Conservation (phyloP, 2,888 invertebrate species). For the Oxycera nigricornis region DNA sequence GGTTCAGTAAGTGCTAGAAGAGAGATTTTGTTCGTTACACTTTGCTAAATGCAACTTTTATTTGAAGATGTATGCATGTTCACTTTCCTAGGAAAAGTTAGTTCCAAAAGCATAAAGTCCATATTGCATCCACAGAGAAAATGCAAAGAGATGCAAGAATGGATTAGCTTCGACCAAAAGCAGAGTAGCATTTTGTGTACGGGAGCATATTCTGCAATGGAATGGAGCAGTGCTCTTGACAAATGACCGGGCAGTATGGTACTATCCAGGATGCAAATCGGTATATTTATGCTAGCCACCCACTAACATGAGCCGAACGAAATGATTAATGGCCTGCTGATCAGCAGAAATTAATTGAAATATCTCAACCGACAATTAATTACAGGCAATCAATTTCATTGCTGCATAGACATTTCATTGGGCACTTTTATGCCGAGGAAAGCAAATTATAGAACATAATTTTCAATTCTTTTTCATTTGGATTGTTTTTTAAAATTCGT, state of each 20-base stretch:
- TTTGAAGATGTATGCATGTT: too few relatives aligned
- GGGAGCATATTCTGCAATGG: neutral
- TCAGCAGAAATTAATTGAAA: slow-evolving; percentile 44
- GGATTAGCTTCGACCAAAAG: neutral
- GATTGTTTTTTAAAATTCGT: too few relatives aligned
- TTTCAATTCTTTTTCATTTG: too few relatives aligned
- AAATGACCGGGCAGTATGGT: slow-evolving; percentile 23
- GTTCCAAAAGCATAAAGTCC: neutral
- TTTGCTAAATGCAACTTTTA: too few relatives aligned
- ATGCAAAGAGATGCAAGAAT: neutral
- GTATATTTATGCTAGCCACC: neutral
- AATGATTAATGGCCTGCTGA: slow-evolving; percentile 43
- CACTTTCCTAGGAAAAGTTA: too few relatives aligned
- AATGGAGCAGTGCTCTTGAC: slow-evolving; percentile 7
- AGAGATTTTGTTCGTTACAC: too few relatives aligned
- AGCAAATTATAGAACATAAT: too few relatives aligned
- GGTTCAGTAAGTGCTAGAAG: too few relatives aligned
- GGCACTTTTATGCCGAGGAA: neutral
- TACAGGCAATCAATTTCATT: slow-evolving; percentile 42
- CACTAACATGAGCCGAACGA: slow-evolving; percentile 11
- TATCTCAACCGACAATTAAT: slow-evolving; percentile 39
- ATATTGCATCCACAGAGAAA: neutral
- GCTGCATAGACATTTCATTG: slow-evolving; percentile 26
- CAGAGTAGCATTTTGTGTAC: neutral
- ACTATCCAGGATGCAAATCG: slow-evolving; percentile 8